Conservation (phyloP, 2,797 vertebrate genomes). For the Simalia tracyae region DNA sequence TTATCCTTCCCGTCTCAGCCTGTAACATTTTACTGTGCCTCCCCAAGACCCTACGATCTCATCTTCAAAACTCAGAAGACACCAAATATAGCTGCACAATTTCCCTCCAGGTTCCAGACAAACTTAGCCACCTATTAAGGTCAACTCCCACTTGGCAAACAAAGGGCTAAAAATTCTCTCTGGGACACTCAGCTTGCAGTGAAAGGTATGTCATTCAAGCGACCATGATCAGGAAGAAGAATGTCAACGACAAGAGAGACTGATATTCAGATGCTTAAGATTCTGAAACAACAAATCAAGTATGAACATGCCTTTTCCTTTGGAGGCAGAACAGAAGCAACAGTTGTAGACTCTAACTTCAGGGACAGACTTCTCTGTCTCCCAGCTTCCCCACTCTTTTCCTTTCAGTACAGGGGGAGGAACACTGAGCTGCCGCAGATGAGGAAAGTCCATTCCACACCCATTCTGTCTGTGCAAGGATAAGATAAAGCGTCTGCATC, state of each 20-base stretch:
- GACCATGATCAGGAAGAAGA: not conserved
- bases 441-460: not conserved
- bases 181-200: not conserved
- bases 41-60: not conserved
- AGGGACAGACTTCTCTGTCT: not conserved
- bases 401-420: not conserved
- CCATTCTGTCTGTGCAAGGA: not conserved
- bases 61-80: not conserved
- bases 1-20: not conserved
- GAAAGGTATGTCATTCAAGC: not conserved
- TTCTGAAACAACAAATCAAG: not conserved
- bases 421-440: not conserved
- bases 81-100: not conserved
- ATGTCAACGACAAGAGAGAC: not conserved
- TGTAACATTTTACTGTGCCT: not conserved
- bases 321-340: not conserved
- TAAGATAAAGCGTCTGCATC: not conserved
- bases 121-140: not conserved
- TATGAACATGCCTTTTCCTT: not conserved
- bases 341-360: not conserved
- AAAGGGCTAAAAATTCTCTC: not conserved
- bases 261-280: not conserved
- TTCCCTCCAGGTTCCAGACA: not conserved
- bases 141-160: not conserved
- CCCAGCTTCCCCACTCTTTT: not conserved